A percentile compares a stretch with the other conserved stretches of the same genome.
Evolutionary conservation across 2,797 vertebrate genomes (phyloP).

Genomic region (Anableps anableps): DNA sequence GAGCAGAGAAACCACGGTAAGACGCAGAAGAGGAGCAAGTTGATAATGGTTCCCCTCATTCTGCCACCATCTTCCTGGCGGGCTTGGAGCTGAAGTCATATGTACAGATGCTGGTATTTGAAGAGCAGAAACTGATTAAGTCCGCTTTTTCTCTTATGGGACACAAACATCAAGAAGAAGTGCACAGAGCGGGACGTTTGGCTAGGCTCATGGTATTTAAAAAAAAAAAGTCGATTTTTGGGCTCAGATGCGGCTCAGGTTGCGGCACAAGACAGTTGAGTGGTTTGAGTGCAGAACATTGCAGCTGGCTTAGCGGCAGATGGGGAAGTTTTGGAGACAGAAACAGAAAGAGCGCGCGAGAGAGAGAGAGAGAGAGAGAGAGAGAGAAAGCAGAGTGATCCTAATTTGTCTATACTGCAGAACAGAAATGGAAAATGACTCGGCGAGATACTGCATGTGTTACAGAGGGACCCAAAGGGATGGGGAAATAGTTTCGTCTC

Average conservation of each 20-base stretch:
- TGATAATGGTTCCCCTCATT: constrained; percentile 60
- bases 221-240: constrained; percentile 10
- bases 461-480: constrained; percentile 54
- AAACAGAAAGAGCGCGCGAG: constrained; percentile 53
- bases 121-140: constrained; percentile 73
- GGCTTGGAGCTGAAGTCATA: constrained; percentile 85
- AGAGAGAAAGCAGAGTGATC: constrained; percentile 57
- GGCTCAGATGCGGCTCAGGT: constrained; percentile 63
- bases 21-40: constrained; percentile 64
- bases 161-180: constrained; percentile 65
- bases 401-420: constrained; percentile 68
- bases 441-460: constrained; percentile 54
- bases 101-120: constrained; percentile 98
- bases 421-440: constrained; percentile 55
- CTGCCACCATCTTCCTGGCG: constrained; percentile 12
- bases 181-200: constrained; percentile 66
- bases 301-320: constrained; percentile 71
- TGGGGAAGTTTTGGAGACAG: constrained; percentile 53
- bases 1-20: constrained; percentile 71
- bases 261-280: constrained; percentile 78
- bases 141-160: constrained; percentile 69
- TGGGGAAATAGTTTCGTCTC: constrained; percentile 63
- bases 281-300: constrained; percentile 62
- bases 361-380: constrained; percentile 50
- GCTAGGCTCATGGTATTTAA: constrained; percentile 60